Evolutionary conservation across 1,140 invertebrate genomes (phyloP).

Genomic region (Drosophila punjabiensis): DNA sequence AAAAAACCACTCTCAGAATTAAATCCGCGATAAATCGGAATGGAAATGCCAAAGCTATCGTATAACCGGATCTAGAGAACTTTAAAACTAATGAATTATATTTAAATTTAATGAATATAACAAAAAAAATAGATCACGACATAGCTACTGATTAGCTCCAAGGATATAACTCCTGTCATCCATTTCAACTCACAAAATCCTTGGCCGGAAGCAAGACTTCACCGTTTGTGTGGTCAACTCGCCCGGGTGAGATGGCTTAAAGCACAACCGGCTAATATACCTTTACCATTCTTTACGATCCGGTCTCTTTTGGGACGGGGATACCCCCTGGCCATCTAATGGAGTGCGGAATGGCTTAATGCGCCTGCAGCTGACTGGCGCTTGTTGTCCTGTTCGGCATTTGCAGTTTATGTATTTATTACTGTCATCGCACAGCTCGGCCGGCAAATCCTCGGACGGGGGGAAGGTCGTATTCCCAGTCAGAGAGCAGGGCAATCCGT

Average conservation of each 20-base stretch:
- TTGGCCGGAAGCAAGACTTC: conserved; percentile 7
- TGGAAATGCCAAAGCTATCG: not conserved
- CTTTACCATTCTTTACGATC: conserved; percentile 61
- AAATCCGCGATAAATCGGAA: not conserved
- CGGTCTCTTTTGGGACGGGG: conserved; percentile 17
- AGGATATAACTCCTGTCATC: not conserved
- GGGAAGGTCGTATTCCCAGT: conserved; percentile 33
- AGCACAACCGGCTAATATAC: conserved; percentile 57
- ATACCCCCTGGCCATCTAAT: conserved; percentile 34
- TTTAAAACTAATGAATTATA: not conserved
- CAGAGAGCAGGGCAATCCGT: conserved; percentile 56
- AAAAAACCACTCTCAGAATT: no score
- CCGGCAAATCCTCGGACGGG: conserved; percentile 44
- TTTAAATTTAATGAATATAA: not conserved
- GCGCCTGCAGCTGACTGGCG: conserved; percentile 32
- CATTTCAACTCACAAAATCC: conserved; percentile 25
- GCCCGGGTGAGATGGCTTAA: conserved; percentile 42
- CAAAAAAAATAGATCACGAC: no score
- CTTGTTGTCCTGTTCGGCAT: conserved; percentile 44
- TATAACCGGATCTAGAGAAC: not conserved
- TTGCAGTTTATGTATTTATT: conserved; percentile 64
- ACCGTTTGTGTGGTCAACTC: conserved; percentile 21
- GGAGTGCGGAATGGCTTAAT: conserved; percentile 52
- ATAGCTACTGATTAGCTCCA: no score
- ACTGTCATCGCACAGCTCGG: conserved; percentile 49